Conservation (phyloP, 2,888 invertebrate genomes). For the Agonopterix arenella region DNA sequence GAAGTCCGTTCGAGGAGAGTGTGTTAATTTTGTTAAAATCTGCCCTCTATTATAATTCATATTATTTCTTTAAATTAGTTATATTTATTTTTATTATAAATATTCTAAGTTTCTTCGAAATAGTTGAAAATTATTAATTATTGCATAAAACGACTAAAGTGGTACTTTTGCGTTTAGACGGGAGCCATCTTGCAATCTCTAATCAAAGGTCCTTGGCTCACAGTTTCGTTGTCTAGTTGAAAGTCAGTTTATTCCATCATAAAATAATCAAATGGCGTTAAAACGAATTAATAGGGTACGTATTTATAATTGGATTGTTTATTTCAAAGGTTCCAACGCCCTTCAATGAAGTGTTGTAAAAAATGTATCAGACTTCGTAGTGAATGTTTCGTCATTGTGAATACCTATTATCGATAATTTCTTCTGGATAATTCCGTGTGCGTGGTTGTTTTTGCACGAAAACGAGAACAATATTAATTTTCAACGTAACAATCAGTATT, state of each 20-base stretch:
- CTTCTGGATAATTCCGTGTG: slow-evolving; percentile 72
- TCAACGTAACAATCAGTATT: slow-evolving; percentile 11
- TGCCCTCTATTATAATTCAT: slow-evolving; percentile 56
- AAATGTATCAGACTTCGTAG: slow-evolving; percentile 65
- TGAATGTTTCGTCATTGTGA: slow-evolving; percentile 81
- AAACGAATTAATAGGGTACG: slow-evolving; percentile 98
- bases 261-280: slow-evolving; percentile 92
- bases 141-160: slow-evolving; percentile 80
- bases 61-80: slow-evolving; percentile 67
- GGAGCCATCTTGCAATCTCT: slow-evolving; percentile 92
- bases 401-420: slow-evolving; percentile 78
- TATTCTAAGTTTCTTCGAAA: slow-evolving; percentile 48
- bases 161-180: slow-evolving; percentile 87
- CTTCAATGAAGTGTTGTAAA: slow-evolving; percentile 54
- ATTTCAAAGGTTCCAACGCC: slow-evolving; percentile 35
- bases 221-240: slow-evolving; percentile 89
- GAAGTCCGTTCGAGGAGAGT: slow-evolving; percentile 67
- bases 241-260: slow-evolving; percentile 85
- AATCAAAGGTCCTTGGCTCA: slow-evolving; percentile 91
- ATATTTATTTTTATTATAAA: slow-evolving; percentile 64
- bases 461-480: slow-evolving; percentile 15
- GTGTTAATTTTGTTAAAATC: slow-evolving; percentile 60
- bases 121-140: slow-evolving; percentile 48
- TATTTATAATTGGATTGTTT: slow-evolving; percentile 52
- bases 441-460: slow-evolving; percentile 36